Conservation (phyloP, 2,797 vertebrate species). For the Tragelaphus eurycerus region DNA sequence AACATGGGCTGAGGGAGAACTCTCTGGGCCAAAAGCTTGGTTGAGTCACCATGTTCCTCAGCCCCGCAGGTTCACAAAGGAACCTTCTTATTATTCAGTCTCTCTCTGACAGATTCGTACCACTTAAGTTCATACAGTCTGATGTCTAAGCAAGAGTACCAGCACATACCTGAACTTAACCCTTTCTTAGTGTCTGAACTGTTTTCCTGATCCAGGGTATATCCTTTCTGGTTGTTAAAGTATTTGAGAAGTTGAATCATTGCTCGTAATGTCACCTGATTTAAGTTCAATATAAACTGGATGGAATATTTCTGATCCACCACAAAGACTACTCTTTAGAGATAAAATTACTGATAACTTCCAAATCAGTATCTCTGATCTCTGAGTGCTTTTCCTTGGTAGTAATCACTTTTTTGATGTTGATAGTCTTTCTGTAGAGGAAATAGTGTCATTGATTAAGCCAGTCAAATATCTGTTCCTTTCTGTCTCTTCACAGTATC, state of each 20-base stretch:
- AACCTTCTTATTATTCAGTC: not conserved
- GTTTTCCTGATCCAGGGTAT: not conserved
- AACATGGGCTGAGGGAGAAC: not conserved
- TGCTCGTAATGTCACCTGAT: conserved; percentile 31
- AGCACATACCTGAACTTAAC: not conserved
- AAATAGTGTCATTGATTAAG: conserved; percentile 39
- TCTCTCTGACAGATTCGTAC: conserved; percentile 1
- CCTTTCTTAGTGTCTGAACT: not conserved
- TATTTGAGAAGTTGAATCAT: conserved; percentile 7
- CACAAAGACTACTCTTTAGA: not conserved
- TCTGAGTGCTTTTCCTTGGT: not conserved
- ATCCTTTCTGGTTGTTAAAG: not conserved
- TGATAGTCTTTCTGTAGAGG: conserved; percentile 1
- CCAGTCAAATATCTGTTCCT: not conserved
- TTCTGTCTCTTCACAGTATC: not conserved
- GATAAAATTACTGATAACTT: not conserved
- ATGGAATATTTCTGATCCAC: not conserved
- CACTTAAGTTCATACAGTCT: not conserved
- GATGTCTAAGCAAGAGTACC: not conserved
- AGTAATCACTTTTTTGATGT: not conserved
- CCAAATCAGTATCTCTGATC: not conserved
- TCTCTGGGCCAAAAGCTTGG: not conserved
- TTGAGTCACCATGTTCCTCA: conserved; percentile 7
- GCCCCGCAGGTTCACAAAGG: not conserved
- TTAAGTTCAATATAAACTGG: conserved; percentile 28